phyloP scores from a whole-genome alignment of 2,113 vertebrate species.

The Cynopterus brachyotis region DNA sequence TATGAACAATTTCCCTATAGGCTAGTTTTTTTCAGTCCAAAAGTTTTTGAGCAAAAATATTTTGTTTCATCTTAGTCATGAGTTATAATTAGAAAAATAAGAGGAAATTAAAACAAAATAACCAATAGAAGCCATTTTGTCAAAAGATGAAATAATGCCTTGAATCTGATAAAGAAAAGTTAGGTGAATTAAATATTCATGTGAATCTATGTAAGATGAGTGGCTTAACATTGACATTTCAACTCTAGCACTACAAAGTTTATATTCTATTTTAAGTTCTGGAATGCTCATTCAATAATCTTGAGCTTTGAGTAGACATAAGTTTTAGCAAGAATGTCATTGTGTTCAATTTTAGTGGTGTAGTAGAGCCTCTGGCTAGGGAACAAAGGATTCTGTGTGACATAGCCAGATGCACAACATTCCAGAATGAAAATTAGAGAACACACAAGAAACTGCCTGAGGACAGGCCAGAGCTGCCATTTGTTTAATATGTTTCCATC shows the following conservation, averaged over 20 bases:
- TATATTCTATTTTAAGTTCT: conserved; percentile 27
- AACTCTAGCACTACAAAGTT: conserved; percentile 13
- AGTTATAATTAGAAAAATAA: conserved; percentile 21
- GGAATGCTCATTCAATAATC: conserved; percentile 9
- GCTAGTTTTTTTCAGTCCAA: neutral
- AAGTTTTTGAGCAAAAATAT: conserved; percentile 33
- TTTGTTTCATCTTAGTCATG: neutral
- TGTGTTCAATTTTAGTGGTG: neutral
- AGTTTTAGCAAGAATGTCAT: neutral
- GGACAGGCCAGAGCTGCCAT: neutral
- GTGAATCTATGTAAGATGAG: neutral
- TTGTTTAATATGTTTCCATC: neutral
- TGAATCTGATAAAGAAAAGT: conserved; percentile 28
- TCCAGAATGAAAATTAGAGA: conserved; percentile 35
- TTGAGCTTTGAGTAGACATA: neutral
- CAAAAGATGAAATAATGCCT: neutral
- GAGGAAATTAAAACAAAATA: conserved; percentile 2
- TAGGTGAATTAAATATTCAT: neutral
- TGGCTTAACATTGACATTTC: conserved; percentile 42
- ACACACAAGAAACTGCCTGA: neutral
- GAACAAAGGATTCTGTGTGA: conserved; percentile 49
- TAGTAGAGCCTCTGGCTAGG: neutral
- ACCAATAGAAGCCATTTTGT: neutral
- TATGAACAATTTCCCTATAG: neutral
- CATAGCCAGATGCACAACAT: conserved; percentile 30